phyloP scores from a whole-genome alignment of 2,113 vertebrate species.

The Chionodraco myersi region DNA sequence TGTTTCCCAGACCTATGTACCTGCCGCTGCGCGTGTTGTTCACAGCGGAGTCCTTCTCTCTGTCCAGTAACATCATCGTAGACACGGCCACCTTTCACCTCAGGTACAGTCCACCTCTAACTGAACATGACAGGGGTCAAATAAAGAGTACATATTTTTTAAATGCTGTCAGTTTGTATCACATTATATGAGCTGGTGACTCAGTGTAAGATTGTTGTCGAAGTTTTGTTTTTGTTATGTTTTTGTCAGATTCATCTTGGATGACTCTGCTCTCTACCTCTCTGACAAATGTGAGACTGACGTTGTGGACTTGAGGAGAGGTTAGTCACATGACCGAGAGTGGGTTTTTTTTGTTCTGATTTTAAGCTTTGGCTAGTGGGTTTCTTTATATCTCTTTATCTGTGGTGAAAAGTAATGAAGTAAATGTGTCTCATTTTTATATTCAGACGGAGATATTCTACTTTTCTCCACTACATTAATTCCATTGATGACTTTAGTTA shows the following conservation, averaged over 20 bases:
- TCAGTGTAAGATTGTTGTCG: neutral
- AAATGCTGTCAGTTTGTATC: neutral
- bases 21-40: slow-evolving; percentile 88
- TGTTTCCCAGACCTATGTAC: slow-evolving; percentile 87
- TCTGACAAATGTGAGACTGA: slow-evolving; percentile 91
- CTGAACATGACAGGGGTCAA: neutral
- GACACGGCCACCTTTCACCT: slow-evolving; percentile 94
- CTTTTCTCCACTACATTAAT: no score
- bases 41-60: slow-evolving; percentile 91
- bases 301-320: slow-evolving; percentile 88
- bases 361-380: no score
- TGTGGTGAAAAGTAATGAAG: no score
- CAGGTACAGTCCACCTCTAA: slow-evolving; percentile 81
- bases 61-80: slow-evolving; percentile 94
- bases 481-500: no score
- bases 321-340: slow-evolving; percentile 66
- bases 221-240: slow-evolving; percentile 8
- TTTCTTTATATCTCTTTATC: no score
- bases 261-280: slow-evolving; percentile 93
- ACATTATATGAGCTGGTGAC: neutral
- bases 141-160: neutral
- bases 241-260: slow-evolving; percentile 89
- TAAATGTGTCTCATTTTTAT: no score
- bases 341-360: neutral
- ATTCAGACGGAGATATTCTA: no score